Percentiles rank a stretch among this genome's conserved stretches.
phyloP scores from a whole-genome alignment of 2,888 invertebrate species.

The Rutpela maculata region DNA sequence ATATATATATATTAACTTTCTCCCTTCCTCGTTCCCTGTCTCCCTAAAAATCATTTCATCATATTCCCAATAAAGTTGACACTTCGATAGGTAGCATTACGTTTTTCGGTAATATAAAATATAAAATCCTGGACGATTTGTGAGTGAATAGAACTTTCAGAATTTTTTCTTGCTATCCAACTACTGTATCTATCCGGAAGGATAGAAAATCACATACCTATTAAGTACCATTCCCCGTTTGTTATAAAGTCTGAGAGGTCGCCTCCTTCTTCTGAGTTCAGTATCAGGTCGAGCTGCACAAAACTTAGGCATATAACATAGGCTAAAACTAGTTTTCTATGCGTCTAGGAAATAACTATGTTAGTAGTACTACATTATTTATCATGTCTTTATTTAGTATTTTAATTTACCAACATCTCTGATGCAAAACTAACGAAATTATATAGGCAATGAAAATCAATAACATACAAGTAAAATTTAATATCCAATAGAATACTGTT shows the following conservation, averaged over 20 bases:
- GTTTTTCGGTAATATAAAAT: no score
- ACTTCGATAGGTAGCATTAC: no score
- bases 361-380: neutral
- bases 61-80: no score
- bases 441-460: neutral
- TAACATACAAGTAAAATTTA: neutral
- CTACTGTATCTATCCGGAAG: neutral
- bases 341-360: neutral
- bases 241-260: slow-evolving; percentile 98
- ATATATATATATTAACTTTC: no score
- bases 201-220: slow-evolving; percentile 84
- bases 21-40: no score
- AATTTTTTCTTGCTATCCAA: neutral
- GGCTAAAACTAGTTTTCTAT: slow-evolving; percentile 35
- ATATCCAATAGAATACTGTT: neutral
- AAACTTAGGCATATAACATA: slow-evolving; percentile 69
- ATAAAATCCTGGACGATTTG: neutral
- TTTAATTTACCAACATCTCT: neutral
- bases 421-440: neutral
- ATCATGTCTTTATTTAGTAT: neutral
- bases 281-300: slow-evolving; percentile 93
- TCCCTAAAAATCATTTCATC: no score
- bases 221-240: slow-evolving; percentile 99
- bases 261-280: slow-evolving; percentile 95
- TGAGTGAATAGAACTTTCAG: neutral